Conservation (phyloP, 2,888 invertebrate species). For the Melanostoma mellinum region DNA sequence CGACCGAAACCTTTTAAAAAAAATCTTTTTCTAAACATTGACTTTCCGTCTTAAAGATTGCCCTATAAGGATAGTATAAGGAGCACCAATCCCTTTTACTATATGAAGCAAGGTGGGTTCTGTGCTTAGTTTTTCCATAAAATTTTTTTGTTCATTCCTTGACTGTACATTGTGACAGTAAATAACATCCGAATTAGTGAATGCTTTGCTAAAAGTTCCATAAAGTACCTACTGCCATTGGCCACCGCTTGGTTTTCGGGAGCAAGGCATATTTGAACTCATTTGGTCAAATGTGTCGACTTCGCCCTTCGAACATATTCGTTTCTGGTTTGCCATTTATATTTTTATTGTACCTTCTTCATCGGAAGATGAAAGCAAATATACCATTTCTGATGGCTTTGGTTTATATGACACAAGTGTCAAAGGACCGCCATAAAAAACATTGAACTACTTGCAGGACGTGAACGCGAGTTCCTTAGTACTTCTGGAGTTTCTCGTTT, state of each 20-base stretch:
- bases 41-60: too few relatives aligned
- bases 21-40: too few relatives aligned
- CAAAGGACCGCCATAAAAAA: conserved; percentile 55
- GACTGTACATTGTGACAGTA: conserved; percentile 43
- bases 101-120: conserved; percentile 14
- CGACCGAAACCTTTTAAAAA: too few relatives aligned
- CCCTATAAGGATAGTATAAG: conserved; percentile 5
- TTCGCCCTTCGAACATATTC: conserved; percentile 50
- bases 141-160: conserved; percentile 27
- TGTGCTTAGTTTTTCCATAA: conserved; percentile 40
- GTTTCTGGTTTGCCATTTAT: conserved; percentile 42
- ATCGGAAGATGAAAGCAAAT: conserved; percentile 58
- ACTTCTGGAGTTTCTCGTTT: conserved; percentile 77
- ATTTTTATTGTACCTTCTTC: conserved; percentile 34
- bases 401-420: conserved; percentile 37
- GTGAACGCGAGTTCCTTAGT: conserved; percentile 70
- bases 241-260: conserved; percentile 34
- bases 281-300: conserved; percentile 66
- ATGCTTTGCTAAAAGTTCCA: conserved; percentile 14
- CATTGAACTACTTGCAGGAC: conserved; percentile 26
- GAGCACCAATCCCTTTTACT: background rate
- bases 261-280: conserved; percentile 53
- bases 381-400: conserved; percentile 50
- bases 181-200: conserved; percentile 34
- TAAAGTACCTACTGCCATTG: conserved; percentile 16